phyloP scores from a whole-genome alignment of 1,140 invertebrate species.

The Drosophila sturtevanti region DNA sequence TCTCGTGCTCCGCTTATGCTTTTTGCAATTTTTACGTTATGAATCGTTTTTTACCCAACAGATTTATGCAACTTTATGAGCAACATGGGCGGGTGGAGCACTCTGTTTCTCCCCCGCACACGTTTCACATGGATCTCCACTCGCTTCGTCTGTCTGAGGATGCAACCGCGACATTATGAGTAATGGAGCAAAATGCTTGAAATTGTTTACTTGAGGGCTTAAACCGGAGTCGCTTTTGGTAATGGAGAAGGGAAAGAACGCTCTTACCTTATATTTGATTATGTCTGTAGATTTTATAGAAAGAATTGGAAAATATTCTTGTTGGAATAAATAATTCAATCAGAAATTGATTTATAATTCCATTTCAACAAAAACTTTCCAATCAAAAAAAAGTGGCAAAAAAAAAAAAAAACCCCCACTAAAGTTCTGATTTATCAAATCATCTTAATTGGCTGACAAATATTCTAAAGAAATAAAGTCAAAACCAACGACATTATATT shows the following conservation, averaged over 20 bases:
- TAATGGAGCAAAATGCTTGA: conserved; percentile 71
- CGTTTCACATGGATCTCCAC: conserved; percentile 11
- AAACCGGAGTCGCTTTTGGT: conserved; percentile 51
- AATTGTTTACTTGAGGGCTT: conserved; percentile 73
- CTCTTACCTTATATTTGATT: conserved; percentile 11
- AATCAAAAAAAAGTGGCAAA: not conserved
- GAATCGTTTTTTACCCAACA: conserved; percentile 52
- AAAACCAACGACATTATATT: conserved; percentile 35
- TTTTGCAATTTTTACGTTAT: conserved; percentile 66
- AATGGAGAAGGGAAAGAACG: conserved; percentile 17
- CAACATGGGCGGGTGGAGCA: conserved; percentile 57
- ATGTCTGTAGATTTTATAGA: not conserved
- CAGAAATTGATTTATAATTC: not conserved
- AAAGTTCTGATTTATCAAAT: conserved; percentile 4
- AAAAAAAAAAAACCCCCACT: not conserved
- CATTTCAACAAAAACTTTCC: not conserved
- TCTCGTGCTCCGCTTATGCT: conserved; percentile 1
- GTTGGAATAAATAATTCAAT: not conserved
- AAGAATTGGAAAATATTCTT: not conserved
- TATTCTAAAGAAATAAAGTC: conserved; percentile 9
- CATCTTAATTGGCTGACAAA: conserved; percentile 55
- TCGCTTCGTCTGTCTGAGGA: conserved; percentile 1
- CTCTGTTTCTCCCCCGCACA: not conserved
- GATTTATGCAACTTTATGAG: conserved; percentile 59
- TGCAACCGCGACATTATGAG: conserved; percentile 63